Percentiles rank a stretch among this genome's conserved stretches.
These are phyloP conservation scores for Drosophila nr. medialis DNA, from an alignment of 2,888 invertebrate genomes.

Conservation along the genomic window DNA sequence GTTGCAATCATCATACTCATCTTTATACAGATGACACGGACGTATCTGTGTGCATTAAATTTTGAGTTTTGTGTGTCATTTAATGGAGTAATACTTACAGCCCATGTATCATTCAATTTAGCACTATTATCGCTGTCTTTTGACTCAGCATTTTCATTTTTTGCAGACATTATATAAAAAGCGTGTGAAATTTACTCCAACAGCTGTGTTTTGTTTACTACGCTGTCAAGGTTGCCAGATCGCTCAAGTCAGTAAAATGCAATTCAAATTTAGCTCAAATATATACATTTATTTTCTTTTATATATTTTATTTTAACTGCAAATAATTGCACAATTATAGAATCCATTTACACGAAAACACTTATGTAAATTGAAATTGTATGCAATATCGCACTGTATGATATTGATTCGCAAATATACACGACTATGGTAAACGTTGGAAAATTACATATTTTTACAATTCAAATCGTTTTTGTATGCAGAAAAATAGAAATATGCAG, in stretches of 20 bases:
- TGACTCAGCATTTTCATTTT: slow-evolving; percentile 51
- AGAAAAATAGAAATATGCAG: slow-evolving; percentile 35
- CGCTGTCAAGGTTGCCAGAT: slow-evolving; percentile 31
- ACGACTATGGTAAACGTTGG: slow-evolving; percentile 17
- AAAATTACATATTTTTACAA: slow-evolving; percentile 8
- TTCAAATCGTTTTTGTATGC: slow-evolving; percentile 21
- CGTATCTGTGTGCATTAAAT: slow-evolving; percentile 87
- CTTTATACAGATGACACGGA: slow-evolving; percentile 91
- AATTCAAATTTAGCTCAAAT: neutral
- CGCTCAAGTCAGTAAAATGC: neutral
- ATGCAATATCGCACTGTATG: slow-evolving; percentile 40
- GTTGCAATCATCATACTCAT: slow-evolving; percentile 92
- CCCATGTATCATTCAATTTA: slow-evolving; percentile 75
- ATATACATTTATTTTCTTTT: slow-evolving; percentile 18
- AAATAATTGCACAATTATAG: slow-evolving; percentile 71
- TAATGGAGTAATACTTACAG: slow-evolving; percentile 61
- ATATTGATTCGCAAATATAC: slow-evolving; percentile 38
- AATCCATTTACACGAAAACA: slow-evolving; percentile 54
- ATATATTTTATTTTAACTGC: slow-evolving; percentile 51
- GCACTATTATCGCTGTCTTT: slow-evolving; percentile 28
- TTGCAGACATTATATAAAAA: slow-evolving; percentile 58
- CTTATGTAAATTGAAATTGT: slow-evolving; percentile 49
- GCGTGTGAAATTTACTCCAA: neutral
- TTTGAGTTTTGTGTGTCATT: slow-evolving; percentile 16
- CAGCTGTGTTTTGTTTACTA: slow-evolving; percentile 57